phyloP scores from a whole-genome alignment of 2,888 invertebrate species.

The Ectobius pallidus region DNA sequence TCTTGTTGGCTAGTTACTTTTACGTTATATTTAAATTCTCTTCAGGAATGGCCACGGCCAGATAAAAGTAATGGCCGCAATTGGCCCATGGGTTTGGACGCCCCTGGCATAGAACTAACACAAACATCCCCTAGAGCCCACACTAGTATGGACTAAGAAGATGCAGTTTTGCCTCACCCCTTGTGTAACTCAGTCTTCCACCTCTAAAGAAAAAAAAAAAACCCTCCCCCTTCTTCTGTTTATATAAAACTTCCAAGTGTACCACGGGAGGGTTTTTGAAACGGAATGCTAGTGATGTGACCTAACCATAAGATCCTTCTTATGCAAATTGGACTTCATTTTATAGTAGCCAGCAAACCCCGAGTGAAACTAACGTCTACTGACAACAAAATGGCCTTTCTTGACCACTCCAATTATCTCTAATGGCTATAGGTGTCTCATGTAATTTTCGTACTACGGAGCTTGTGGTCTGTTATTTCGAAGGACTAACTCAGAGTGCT shows the following conservation, averaged over 20 bases:
- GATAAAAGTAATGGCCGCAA: too few species aligned
- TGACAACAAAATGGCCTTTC: slow-evolving; percentile 26
- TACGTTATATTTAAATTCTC: too few species aligned
- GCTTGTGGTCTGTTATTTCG: not conserved
- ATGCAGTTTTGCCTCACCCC: slow-evolving; percentile 12
- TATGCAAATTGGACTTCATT: slow-evolving; percentile 21
- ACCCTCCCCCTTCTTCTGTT: slow-evolving; percentile 13
- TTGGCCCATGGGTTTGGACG: too few species aligned
- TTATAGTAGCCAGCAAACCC: slow-evolving; percentile 9
- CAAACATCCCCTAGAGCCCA: slow-evolving; percentile 30
- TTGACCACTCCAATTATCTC: slow-evolving; percentile 30
- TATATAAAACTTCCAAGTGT: slow-evolving; percentile 19
- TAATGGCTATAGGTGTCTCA: slow-evolving; percentile 21
- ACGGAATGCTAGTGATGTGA: slow-evolving; percentile 10
- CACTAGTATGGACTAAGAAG: slow-evolving; percentile 21
- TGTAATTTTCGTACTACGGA: slow-evolving; percentile 1
- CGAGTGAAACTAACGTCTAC: not conserved
- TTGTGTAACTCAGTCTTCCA: not conserved
- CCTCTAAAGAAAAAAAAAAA: slow-evolving; percentile 4
- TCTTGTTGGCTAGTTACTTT: too few species aligned
- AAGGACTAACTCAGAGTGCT: not conserved
- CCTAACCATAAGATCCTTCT: slow-evolving; percentile 7
- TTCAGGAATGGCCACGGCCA: too few species aligned
- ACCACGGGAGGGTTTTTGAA: slow-evolving; percentile 22
- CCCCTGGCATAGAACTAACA: too few species aligned